A percentile compares a stretch with the other conserved stretches of the same genome.
Conservation (phyloP, 2,888 invertebrate species). For the Fissipunctia ypsillon region DNA sequence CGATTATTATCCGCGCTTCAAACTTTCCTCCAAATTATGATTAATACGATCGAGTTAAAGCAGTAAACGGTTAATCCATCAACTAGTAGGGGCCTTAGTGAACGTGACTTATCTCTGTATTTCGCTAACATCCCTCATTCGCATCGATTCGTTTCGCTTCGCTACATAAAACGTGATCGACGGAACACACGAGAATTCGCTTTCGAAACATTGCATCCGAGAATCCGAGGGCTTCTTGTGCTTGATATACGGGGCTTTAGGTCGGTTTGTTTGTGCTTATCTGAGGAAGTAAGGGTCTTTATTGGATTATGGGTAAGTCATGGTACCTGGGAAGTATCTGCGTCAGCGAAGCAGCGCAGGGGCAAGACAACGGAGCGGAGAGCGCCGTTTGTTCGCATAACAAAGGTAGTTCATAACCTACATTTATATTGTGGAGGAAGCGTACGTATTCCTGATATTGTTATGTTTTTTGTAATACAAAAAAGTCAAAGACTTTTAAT, state of each 20-base stretch:
- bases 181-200: slow-evolving; percentile 68
- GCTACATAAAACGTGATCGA: slow-evolving; percentile 77
- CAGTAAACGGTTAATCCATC: slow-evolving; percentile 69
- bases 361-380: neutral
- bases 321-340: slow-evolving; percentile 37
- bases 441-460: neutral
- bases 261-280: slow-evolving; percentile 54
- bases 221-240: slow-evolving; percentile 52
- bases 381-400: neutral
- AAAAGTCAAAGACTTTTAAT: too few species aligned
- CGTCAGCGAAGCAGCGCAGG: slow-evolving; percentile 33
- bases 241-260: slow-evolving; percentile 58
- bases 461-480: too few species aligned
- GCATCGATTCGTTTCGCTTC: slow-evolving; percentile 79
- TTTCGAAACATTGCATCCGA: slow-evolving; percentile 66
- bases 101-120: slow-evolving; percentile 84
- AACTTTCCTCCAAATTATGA: slow-evolving; percentile 54
- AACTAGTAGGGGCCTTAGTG: slow-evolving; percentile 70
- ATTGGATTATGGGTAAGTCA: slow-evolving; percentile 55
- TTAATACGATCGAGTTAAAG: slow-evolving; percentile 61
- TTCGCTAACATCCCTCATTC: slow-evolving; percentile 80
- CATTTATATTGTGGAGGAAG: neutral
- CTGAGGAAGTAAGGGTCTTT: slow-evolving; percentile 37
- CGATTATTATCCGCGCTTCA: slow-evolving; percentile 42
- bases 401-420: neutral